A percentile compares a stretch with the other conserved stretches of the same genome.
Evolutionary conservation across 2,888 invertebrate species (phyloP).

Genomic region (Euplexia lucipara): DNA sequence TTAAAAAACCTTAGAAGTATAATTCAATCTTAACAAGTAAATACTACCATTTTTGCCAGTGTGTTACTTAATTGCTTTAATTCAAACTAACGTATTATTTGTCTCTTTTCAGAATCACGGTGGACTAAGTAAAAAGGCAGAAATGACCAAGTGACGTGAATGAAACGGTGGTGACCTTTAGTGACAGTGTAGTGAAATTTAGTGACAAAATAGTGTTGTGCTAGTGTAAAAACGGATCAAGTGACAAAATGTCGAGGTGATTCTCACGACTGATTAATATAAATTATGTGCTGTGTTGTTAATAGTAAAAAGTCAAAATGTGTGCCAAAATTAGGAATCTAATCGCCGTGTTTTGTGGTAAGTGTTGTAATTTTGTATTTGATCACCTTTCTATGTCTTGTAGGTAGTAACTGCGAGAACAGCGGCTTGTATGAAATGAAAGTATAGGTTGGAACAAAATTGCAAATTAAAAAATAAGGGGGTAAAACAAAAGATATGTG

Average conservation of each 20-base stretch:
- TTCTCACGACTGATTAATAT: conserved; percentile 64
- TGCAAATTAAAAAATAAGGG: no score
- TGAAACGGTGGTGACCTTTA: conserved; percentile 39
- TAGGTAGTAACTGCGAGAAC: no score
- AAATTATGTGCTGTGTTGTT: conserved; percentile 80
- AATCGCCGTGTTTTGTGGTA: conserved; percentile 79
- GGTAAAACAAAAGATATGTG: no score
- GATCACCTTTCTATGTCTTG: no score
- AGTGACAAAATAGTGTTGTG: conserved; percentile 69
- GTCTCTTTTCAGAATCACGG: conserved; percentile 44
- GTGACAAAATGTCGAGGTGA: conserved; percentile 79
- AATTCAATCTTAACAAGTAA: neutral
- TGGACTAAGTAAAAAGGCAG: conserved; percentile 35
- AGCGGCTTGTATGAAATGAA: no score
- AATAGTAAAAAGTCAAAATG: conserved; percentile 76
- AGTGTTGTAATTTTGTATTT: no score
- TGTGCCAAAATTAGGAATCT: conserved; percentile 80
- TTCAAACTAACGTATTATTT: conserved; percentile 49
- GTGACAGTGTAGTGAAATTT: conserved; percentile 62
- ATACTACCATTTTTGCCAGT: no score
- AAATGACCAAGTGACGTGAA: conserved; percentile 52
- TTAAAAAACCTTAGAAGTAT: no score
- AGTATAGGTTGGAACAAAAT: no score
- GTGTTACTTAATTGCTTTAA: no score
- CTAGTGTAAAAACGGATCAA: conserved; percentile 62